Conservation (phyloP, 2,113 vertebrate species). For the Indri indri region DNA sequence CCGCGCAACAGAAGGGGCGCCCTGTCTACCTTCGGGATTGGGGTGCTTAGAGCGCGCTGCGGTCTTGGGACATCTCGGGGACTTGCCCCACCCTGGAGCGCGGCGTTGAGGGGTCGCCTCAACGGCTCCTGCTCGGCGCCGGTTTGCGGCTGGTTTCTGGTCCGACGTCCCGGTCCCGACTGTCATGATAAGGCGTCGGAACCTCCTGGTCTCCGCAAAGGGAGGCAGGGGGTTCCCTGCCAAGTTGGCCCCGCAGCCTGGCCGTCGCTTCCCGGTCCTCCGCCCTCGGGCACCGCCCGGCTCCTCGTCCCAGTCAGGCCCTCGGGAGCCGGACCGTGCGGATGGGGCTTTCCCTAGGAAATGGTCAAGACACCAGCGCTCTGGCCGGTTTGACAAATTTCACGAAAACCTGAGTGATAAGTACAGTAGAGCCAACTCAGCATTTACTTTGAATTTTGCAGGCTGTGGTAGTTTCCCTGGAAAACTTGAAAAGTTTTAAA, state of each 20-base stretch:
- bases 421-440: neutral
- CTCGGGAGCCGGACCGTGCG: neutral
- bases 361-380: neutral
- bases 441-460: neutral
- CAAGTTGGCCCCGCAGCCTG: neutral
- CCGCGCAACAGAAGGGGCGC: neutral
- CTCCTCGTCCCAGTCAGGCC: neutral
- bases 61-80: neutral
- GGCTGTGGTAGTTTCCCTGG: neutral
- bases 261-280: neutral
- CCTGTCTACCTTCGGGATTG: neutral
- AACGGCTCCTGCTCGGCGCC: neutral
- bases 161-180: neutral
- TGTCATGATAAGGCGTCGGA: slow-evolving; percentile 32
- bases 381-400: neutral
- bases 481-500: neutral
- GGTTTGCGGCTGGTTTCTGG: neutral
- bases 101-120: neutral
- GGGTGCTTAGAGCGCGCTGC: neutral
- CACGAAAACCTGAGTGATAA: neutral
- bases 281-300: neutral
- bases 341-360: neutral
- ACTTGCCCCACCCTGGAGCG: neutral
- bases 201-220: neutral
- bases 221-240: slow-evolving; percentile 43